Evolutionary conservation across 64 coral and sea anemone species (phyloP), one percentile per base, ranked within the genome.

Genomic region (Stichodactyla mertensii): DNA sequence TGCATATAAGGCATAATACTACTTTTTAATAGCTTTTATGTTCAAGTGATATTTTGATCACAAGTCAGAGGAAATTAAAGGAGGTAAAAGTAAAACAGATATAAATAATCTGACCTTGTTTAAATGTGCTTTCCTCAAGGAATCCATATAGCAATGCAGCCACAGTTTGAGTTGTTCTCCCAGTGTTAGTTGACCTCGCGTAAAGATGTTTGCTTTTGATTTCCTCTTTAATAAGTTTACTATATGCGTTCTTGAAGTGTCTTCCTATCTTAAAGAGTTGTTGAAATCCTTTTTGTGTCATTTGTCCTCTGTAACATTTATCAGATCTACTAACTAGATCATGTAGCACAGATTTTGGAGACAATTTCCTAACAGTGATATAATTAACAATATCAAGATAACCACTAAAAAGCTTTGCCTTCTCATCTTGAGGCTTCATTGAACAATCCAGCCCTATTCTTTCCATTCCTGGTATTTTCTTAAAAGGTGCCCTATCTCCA

Each of bases 61-160:
- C 36, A 45, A 2, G 36, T 45, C 36, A 2, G 36, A 45, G 36
- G 36, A 45, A 45, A 45, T 45, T 45, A 58, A 58, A 58, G 56
- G 14, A 58, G 14, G 14, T 58, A 11, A 58, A 58, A 11, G 14
- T 0, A 58, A 9, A 58, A 58, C 8, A 58, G 14, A 58, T 58
- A 9, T 58, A 11, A 11, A 15, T 58, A 11, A 58, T 11, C 56
- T 58, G 9, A 85, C 83, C 83, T 58, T 58, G 10, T 26, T 85
- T 58, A 55, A 85, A 27, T 15, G 54, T 26, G 10, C 61, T 51
- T 27, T 61, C 55, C 7, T 24, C 83, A n/a, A 85, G 56, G 16
- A 85, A 61, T 60, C 83, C 83, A 58, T 56, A 85, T 5, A 85
- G 3, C 16, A 85, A 85, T 61, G 83, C 83, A 36, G 83, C 55